These are phyloP conservation scores for Diplodus sargus DNA, from an alignment of 2,797 vertebrate genomes.

Conservation along the genomic window DNA sequence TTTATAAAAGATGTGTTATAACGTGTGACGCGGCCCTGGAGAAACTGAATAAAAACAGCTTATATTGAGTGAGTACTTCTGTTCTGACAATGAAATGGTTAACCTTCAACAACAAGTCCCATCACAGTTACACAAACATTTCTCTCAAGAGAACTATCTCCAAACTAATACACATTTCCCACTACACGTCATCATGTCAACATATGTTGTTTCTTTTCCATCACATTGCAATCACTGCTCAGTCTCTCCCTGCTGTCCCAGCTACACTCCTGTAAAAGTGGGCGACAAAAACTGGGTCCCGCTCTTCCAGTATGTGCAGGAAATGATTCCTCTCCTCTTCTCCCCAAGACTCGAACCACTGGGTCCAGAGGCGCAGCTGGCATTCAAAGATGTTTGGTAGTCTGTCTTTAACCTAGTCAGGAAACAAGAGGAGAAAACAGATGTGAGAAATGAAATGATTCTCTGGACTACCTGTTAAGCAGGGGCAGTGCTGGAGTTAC, in stretches of 20 bases:
- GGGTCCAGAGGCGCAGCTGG: slow-evolving; percentile 93
- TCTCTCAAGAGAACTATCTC: slow-evolving; percentile 9
- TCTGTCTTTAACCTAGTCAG: slow-evolving; percentile 83
- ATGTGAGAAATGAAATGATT: background rate
- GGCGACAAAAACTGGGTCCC: slow-evolving; percentile 86
- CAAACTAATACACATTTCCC: slow-evolving; percentile 6
- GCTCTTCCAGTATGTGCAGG: slow-evolving; percentile 87
- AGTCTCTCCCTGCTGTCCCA: slow-evolving; percentile 87
- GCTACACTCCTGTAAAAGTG: slow-evolving; percentile 89
- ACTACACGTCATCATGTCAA: background rate
- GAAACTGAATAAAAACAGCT: slow-evolving; percentile 29
- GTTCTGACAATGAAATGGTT: slow-evolving; percentile 17
- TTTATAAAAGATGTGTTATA: slow-evolving; percentile 2
- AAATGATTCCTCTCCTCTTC: slow-evolving; percentile 92
- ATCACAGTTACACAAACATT: slow-evolving; percentile 17
- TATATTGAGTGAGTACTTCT: slow-evolving; percentile 5
- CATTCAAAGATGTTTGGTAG: slow-evolving; percentile 92
- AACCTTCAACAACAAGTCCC: slow-evolving; percentile 13
- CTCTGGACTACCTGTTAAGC: background rate
- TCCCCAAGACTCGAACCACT: slow-evolving; percentile 94
- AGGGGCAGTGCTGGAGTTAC: slow-evolving; percentile 59
- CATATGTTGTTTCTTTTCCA: slow-evolving; percentile 1
- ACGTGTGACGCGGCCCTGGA: background rate
- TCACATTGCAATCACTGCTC: slow-evolving; percentile 36
- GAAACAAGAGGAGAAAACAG: background rate